Base-by-base conservation (phyloP, 1,140 invertebrate genomes). In the Bombus confusus region DNA sequence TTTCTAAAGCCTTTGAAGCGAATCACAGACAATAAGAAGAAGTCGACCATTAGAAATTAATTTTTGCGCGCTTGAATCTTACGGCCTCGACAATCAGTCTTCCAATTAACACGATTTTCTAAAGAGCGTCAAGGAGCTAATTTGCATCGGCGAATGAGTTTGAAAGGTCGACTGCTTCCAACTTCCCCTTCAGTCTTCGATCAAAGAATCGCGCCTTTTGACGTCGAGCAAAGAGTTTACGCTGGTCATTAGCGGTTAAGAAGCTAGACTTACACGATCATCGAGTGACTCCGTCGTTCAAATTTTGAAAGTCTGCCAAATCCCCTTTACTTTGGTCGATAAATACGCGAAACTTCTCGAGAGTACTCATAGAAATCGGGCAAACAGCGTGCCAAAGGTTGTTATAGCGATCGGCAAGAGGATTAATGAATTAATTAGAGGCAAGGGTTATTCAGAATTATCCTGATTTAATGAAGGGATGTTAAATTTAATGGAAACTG, bases 251-350 rank as follows among this genome's bases (percentile, higher is more conserved):
- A 84, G 47, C n/a, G 75, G 37, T 84, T 84, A 72, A 84, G 43
- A 79, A 57, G 47, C 37, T 25, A 37, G 39, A 47, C 71, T 82
- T 83, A 77, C 82, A 78, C 66, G 75, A 34, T 79, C 59, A 68
- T 78, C 18, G 18, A 52, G 47, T 52, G 47, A 52, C 47, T 52
- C 18, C 1, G 1, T 52, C 82, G 64, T 34, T 28, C 13, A 52
- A 43, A 71, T 71, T 28, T 71, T 84, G 66, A 84, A 79, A 47
- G 66, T 79, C 37, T 71, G 82, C 82, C 82, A 84, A 79, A 79
- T 79, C 39, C 71, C 47, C 34, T 83, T 83, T 47, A 18, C 72
- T n/a, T 0, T 22, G 18, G 6, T 34, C 18, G 25, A 2, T 22
- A 57, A 79, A 84, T 52, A 79, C 64, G 75, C n/a, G n/a, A 71